Evolutionary conservation across 1,140 invertebrate species (phyloP), one percentile per base, ranked within the genome.

Genomic region (Gonioctena quinquepunctata): DNA sequence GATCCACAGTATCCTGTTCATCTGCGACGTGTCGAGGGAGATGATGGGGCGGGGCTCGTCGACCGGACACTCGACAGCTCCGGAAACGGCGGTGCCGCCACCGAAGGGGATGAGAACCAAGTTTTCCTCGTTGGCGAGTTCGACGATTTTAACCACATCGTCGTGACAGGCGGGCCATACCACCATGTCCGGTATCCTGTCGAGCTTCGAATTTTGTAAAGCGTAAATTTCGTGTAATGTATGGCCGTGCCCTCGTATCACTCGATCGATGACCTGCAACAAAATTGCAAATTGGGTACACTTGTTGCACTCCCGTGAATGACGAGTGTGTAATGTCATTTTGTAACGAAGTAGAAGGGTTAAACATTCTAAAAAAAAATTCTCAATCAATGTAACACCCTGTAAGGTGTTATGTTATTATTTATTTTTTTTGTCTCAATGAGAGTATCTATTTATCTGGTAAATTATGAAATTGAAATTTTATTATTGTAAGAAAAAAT

Each of bases 1-100:
- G 13, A 99, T 83, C 95, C 96, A 98, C n/a, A 99, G 83, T 80
- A 99, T 93, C 72, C 91, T 87, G 83, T 95, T 95, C 96, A 99
- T 98, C 81, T 97, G 95, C 21, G 94, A 95, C 28, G 96, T 99
- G 82, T 99, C 98, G 62, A 99, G 76, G 0, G 91, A 94, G 13
- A 97, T 87, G 70, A 99, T 98, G 64, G 92, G 91, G 56, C 97
- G 86, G 13, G 78, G 79, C 83, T 99, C 97, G 16, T 91, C 80
- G 21, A 83, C 79, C 0, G 96, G 96, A 84, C 96, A 99, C 68
- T 92, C 89, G 0, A 97, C 85, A 2, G 95, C 94, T 11, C 95
- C 93, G 0, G 96, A 96, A 0, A 99, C 97, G 71, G 94, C 97
- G 0, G 97, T 99, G 3, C 97, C 97, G 13, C 97, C 97, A 2